Conservation (phyloP, 2,888 invertebrate species). For the Drosophila antonietae region DNA sequence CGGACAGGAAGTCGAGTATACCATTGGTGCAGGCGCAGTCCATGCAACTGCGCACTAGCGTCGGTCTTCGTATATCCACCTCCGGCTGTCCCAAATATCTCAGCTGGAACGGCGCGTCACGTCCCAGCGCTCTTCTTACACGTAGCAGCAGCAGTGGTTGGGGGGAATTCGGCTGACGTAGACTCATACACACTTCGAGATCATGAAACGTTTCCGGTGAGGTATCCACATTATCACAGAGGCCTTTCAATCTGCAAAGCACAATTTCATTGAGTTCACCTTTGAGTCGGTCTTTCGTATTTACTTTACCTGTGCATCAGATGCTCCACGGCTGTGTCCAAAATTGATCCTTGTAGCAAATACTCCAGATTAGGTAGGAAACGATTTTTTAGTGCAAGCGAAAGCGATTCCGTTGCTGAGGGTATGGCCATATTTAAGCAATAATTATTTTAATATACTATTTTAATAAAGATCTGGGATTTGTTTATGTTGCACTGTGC, state of each 20-base stretch:
- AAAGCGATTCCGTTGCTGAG: conserved; percentile 86
- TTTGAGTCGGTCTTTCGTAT: too few relatives aligned
- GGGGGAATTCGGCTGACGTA: conserved; percentile 89
- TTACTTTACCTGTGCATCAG: conserved; percentile 89
- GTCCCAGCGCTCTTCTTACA: conserved; percentile 92
- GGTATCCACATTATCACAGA: conserved; percentile 96
- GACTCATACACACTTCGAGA: conserved; percentile 95
- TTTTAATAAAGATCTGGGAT: background rate
- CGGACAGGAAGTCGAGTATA: conserved; percentile 95
- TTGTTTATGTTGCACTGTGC: conserved; percentile 28
- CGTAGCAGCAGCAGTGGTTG: conserved; percentile 89
- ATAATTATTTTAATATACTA: background rate
- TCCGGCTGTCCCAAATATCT: conserved; percentile 97
- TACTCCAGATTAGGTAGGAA: conserved; percentile 97
- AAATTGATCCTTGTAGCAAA: conserved; percentile 95
- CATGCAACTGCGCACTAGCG: conserved; percentile 95
- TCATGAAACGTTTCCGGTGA: conserved; percentile 97
- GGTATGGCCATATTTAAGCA: conserved; percentile 54
- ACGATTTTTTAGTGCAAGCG: conserved; percentile 92
- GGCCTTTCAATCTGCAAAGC: conserved; percentile 88
- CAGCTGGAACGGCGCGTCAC: conserved; percentile 90
- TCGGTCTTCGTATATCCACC: conserved; percentile 93
- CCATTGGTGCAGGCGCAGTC: conserved; percentile 96
- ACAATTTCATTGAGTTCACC: too few relatives aligned
- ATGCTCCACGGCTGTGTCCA: conserved; percentile 96